Evolutionary conservation across 2,113 vertebrate species (phyloP).

Genomic region (Setophaga kirtlandii): DNA sequence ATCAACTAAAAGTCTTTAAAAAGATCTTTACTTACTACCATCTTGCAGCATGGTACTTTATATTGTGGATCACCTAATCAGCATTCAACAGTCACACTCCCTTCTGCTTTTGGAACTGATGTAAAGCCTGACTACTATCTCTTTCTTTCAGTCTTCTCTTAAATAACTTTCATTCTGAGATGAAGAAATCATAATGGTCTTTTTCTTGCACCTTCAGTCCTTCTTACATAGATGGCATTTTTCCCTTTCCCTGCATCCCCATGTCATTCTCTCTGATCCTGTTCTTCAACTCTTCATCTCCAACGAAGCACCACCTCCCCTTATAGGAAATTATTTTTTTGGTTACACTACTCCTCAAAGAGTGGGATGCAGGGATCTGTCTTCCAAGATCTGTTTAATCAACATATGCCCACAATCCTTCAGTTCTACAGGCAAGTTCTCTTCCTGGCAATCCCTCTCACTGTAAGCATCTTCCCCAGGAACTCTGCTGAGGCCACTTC

Average conservation of each 20-base stretch:
- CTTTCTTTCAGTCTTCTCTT: not conserved
- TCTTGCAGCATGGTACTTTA: not conserved
- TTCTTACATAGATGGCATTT: not conserved
- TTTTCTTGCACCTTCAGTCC: not conserved
- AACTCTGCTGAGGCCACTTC: not conserved
- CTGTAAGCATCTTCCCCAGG: not conserved
- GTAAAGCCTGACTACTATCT: not conserved
- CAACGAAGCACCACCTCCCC: fast-evolving
- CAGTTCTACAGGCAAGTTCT: not conserved
- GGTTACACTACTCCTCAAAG: not conserved
- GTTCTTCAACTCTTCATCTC: not conserved
- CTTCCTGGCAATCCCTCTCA: not conserved
- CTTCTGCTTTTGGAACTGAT: not conserved
- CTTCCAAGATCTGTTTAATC: not conserved
- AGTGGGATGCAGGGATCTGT: not conserved
- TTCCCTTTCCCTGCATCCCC: not conserved
- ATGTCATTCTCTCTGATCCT: not conserved
- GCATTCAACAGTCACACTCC: not conserved
- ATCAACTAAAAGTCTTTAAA: not conserved
- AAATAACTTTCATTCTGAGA: not conserved
- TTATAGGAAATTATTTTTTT: not conserved
- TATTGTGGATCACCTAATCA: not conserved
- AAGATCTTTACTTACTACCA: not conserved
- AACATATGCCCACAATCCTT: not conserved
- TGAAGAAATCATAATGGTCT: not conserved